These are phyloP conservation scores for Salticus scenicus DNA, from an alignment of 2,888 invertebrate species.

Conservation along the genomic window DNA sequence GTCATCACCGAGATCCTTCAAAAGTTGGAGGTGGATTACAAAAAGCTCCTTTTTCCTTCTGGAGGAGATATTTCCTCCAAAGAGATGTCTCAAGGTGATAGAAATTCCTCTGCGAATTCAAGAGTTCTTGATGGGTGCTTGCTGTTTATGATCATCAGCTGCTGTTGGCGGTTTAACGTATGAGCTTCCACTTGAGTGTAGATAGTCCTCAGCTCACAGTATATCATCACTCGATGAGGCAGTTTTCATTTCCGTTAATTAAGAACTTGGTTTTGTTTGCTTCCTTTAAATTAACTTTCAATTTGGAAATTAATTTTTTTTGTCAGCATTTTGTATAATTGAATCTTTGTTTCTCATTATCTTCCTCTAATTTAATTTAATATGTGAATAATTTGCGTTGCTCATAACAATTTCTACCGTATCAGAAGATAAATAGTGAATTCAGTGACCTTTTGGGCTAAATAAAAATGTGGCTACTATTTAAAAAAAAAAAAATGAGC, in stretches of 20 bases:
- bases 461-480: too few species aligned
- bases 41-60: not conserved
- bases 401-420: too few species aligned
- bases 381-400: too few species aligned
- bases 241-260: not conserved
- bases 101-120: constrained; percentile 29
- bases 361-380: too few species aligned
- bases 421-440: too few species aligned
- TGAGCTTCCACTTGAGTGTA: constrained; percentile 39
- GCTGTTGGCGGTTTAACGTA: constrained; percentile 54
- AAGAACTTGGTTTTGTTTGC: not conserved
- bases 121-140: constrained; percentile 16
- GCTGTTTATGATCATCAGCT: constrained; percentile 63
- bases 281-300: not conserved
- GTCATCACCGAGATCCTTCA: not conserved
- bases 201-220: not conserved
- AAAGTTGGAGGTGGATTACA: not conserved
- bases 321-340: too few species aligned
- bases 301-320: not conserved
- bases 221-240: not conserved
- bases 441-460: too few species aligned
- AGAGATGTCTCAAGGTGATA: constrained; percentile 8
- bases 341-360: too few species aligned
- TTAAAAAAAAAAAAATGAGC: too few species aligned
- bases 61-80: not conserved